phyloP scores from a whole-genome alignment of 2,113 vertebrate species.

The Tetraodon nigroviridis region DNA sequence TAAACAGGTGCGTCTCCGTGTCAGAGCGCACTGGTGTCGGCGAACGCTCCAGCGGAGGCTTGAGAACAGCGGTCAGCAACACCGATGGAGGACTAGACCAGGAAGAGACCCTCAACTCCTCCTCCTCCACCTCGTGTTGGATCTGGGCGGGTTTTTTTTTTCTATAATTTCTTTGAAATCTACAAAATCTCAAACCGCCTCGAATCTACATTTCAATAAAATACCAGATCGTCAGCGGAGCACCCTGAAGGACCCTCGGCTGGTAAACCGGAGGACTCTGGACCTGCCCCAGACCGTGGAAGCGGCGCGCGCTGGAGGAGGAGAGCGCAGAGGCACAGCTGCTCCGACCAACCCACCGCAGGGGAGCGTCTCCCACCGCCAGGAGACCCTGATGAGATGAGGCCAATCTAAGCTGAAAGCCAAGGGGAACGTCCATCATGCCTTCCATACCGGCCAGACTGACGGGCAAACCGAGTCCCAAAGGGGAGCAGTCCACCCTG shows the following conservation, averaged over 20 bases:
- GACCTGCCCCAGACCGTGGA: background rate
- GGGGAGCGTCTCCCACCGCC: constrained; percentile 6
- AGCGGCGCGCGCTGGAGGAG: background rate
- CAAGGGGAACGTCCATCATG: constrained; percentile 42
- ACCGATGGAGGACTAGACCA: background rate
- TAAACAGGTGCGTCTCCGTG: constrained; percentile 51
- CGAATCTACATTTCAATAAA: background rate
- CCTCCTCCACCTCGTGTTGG: background rate
- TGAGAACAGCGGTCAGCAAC: background rate
- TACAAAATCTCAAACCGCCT: background rate
- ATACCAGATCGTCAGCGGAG: background rate
- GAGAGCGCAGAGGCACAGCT: background rate
- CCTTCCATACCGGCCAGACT: constrained; percentile 60
- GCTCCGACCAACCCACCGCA: background rate
- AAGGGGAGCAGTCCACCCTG: constrained; percentile 63
- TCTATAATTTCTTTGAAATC: background rate
- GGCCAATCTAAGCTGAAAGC: background rate
- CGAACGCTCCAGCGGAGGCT: constrained; percentile 1
- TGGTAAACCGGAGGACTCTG: background rate
- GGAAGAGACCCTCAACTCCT: background rate
- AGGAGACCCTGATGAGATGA: constrained; percentile 4
- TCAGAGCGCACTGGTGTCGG: constrained; percentile 6
- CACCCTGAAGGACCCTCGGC: background rate
- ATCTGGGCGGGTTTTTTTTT: background rate
- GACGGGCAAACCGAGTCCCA: constrained; percentile 53